A percentile compares a stretch with the other conserved stretches of the same genome.
Evolutionary conservation across 1,140 invertebrate genomes (phyloP).

Genomic region (Penaeus vannamei): DNA sequence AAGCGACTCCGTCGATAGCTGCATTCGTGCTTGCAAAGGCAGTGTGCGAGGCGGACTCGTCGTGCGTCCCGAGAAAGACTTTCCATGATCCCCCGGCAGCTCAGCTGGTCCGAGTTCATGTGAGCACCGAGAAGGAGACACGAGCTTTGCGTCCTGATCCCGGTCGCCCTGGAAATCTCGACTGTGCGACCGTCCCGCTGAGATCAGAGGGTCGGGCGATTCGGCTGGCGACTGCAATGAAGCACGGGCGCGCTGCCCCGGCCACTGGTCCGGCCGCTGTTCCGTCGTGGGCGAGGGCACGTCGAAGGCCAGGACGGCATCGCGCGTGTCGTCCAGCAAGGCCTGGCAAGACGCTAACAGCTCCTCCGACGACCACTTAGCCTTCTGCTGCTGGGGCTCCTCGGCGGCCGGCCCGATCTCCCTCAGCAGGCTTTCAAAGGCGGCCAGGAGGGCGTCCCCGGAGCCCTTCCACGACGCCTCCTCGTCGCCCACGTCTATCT

Average conservation of each 20-base stretch:
- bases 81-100: too few relatives aligned
- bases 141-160: too few relatives aligned
- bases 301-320: neutral
- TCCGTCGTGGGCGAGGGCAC: neutral
- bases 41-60: too few relatives aligned
- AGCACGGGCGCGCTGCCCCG: neutral
- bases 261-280: neutral
- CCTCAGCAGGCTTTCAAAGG: slow-evolving; percentile 40
- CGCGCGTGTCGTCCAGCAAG: slow-evolving; percentile 31
- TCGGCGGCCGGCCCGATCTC: neutral
- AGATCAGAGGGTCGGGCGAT: too few relatives aligned
- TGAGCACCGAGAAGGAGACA: too few relatives aligned
- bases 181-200: too few relatives aligned
- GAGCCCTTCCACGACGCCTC: slow-evolving; percentile 19
- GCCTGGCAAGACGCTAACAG: slow-evolving; percentile 50
- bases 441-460: slow-evolving; percentile 27
- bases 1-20: too few relatives aligned
- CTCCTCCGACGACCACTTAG: slow-evolving; percentile 49
- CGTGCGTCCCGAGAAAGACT: too few relatives aligned
- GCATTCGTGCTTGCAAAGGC: too few relatives aligned
- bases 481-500: neutral
- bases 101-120: too few relatives aligned
- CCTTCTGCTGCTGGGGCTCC: neutral
- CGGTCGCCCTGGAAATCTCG: too few relatives aligned
- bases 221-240: too few relatives aligned